Evolutionary conservation across 2,888 invertebrate species (phyloP).

Genomic region (Diaphora mendica): DNA sequence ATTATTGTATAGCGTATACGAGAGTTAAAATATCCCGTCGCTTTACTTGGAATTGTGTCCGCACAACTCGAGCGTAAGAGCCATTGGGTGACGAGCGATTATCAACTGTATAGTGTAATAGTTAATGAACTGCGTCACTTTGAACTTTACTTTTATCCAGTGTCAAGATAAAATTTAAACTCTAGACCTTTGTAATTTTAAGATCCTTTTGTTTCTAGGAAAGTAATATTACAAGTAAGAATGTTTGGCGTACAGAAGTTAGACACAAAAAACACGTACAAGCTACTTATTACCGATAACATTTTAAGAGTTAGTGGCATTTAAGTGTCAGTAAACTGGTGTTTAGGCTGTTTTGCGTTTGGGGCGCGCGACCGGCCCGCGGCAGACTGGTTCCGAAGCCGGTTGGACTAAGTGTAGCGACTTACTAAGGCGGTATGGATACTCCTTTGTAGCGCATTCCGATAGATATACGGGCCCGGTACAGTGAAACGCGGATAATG

Average conservation of each 20-base stretch:
- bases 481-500: constrained; percentile 82
- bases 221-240: constrained; percentile 60
- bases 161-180: constrained; percentile 44
- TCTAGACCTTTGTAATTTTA: constrained; percentile 34
- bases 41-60: constrained; percentile 70
- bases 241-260: constrained; percentile 54
- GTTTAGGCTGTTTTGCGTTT: constrained; percentile 69
- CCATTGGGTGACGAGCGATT: constrained; percentile 60
- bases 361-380: constrained; percentile 55
- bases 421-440: constrained; percentile 76
- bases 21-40: constrained; percentile 76
- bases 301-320: constrained; percentile 83
- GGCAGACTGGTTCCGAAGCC: constrained; percentile 77
- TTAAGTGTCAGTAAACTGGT: constrained; percentile 85
- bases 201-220: constrained; percentile 47
- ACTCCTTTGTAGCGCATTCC: constrained; percentile 84
- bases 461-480: constrained; percentile 75
- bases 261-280: constrained; percentile 68
- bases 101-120: constrained; percentile 63
- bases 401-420: constrained; percentile 82
- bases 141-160: constrained; percentile 40
- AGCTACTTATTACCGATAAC: constrained; percentile 82
- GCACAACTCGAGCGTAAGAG: constrained; percentile 59
- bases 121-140: constrained; percentile 46
- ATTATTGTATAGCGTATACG: constrained; percentile 78